Base-by-base conservation (phyloP, 2,113 vertebrate species). In the Limanda limanda region DNA sequence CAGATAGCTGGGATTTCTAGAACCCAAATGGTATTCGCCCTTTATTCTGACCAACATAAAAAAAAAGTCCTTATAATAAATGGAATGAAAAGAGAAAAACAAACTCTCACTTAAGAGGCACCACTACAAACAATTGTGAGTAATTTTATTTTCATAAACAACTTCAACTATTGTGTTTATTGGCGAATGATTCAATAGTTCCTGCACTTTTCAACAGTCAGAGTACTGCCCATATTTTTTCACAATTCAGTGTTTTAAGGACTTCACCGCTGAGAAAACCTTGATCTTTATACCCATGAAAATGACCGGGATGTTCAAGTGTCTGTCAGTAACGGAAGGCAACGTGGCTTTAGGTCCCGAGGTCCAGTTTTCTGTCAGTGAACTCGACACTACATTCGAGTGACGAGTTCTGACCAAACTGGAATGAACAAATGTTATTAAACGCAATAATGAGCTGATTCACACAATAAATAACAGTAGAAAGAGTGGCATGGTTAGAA, bases 291-390 rank as follows among this genome's bases (percentile, higher is more conserved):
- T 55, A 82, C 62, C 45, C 68, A 51, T 60, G 71, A 79, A 69
- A 78, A 62, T 54, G 65, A 73, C 76, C 65, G 70, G 37, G 87
- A 85, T 82, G 89, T 90, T 93, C 89, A 92, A 92, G 92, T 91
- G 91, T 92, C 76, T 61, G 83, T 90, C 89, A 90, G 91, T 78
- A 93, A 90, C 80, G 51, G 74, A 93, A 93, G 92, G 92, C 92
- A 93, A 88, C 88, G 69, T 87, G 92, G 92, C 84, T 91, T 92
- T 88, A 92, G 91, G 92, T 92, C 89, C 90, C 81, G 52, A 91
- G 79, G 81, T 90, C 81, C 86, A 85, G 78, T 74, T 81, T 76
- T 45, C 68, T 71, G 31, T 75, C 63, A 78, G 66, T 27, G 14
- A 74, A 71, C 63, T 77, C 71, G 27, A 83, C 58, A 31, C 58